Percentiles rank a stretch among this genome's conserved stretches.
Evolutionary conservation across 2,888 invertebrate genomes (phyloP).

Genomic region (Silvanus unidentatus): DNA sequence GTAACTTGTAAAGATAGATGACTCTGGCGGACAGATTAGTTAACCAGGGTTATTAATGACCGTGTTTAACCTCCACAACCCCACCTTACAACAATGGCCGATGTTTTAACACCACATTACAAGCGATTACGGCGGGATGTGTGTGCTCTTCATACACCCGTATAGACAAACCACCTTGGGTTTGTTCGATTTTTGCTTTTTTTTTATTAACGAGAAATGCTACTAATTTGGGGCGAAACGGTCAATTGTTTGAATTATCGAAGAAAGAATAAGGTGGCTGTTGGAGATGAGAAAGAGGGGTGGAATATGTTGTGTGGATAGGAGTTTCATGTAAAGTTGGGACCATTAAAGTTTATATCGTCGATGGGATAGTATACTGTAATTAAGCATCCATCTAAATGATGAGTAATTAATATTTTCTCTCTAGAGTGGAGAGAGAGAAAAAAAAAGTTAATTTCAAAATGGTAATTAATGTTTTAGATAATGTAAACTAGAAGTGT

Average conservation of each 20-base stretch:
- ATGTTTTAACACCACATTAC: constrained; percentile 48
- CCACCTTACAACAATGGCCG: constrained; percentile 47
- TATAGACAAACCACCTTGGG: too few relatives aligned
- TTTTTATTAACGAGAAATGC: neutral
- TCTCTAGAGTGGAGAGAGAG: constrained; percentile 6
- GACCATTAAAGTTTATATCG: too few relatives aligned
- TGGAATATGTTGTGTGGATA: too few relatives aligned
- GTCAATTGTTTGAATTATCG: too few relatives aligned
- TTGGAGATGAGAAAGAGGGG: too few relatives aligned
- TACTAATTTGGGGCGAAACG: neutral
- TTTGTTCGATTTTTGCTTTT: too few relatives aligned
- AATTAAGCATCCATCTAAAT: constrained; percentile 26
- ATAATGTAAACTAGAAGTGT: constrained; percentile 16
- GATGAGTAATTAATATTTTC: constrained; percentile 28
- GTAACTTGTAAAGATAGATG: constrained; percentile 50
- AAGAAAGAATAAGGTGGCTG: too few relatives aligned
- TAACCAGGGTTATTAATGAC: constrained; percentile 59
- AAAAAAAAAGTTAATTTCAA: constrained; percentile 28
- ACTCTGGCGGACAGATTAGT: constrained; percentile 57
- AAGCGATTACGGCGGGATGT: constrained; percentile 40
- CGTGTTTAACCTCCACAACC: constrained; percentile 55
- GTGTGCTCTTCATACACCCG: constrained; percentile 5
- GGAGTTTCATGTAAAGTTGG: too few relatives aligned
- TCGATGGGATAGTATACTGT: constrained; percentile 5
- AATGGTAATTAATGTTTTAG: constrained; percentile 26